A percentile compares a stretch with the other conserved stretches of the same genome.
phyloP scores from a whole-genome alignment of 2,797 vertebrate species.

The Phoxinus dragarum region DNA sequence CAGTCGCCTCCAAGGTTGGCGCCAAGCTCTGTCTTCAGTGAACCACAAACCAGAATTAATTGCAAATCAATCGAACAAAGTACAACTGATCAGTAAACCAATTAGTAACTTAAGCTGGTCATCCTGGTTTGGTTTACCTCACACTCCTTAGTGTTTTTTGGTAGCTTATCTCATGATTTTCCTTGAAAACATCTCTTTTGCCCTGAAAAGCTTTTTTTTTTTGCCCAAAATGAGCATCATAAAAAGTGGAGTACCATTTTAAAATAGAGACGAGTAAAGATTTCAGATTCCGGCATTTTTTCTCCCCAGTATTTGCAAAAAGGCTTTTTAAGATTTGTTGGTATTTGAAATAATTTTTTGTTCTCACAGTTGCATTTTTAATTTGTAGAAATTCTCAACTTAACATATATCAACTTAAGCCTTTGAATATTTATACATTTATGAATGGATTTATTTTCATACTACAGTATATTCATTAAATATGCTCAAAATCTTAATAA shows the following conservation, averaged over 20 bases:
- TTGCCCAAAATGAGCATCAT: background rate
- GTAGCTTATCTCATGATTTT: slow-evolving; percentile 52
- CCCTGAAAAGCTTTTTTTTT: background rate
- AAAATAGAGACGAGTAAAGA: background rate
- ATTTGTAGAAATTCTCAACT: background rate
- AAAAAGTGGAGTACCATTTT: background rate
- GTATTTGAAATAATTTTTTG: background rate
- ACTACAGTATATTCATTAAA: background rate
- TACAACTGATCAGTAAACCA: slow-evolving; percentile 99
- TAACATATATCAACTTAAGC: background rate
- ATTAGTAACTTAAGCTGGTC: slow-evolving; percentile 99
- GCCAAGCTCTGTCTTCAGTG: slow-evolving; percentile 89
- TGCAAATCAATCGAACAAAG: slow-evolving; percentile 99
- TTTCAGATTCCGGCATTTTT: background rate
- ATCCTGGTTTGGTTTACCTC: slow-evolving; percentile 85
- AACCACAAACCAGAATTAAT: slow-evolving; percentile 99
- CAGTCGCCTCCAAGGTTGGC: slow-evolving; percentile 92
- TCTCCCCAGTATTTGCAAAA: background rate
- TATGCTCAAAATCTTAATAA: background rate
- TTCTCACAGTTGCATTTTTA: background rate
- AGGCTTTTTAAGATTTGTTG: background rate
- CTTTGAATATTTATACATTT: background rate
- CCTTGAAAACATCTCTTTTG: slow-evolving; percentile 22
- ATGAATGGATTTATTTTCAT: background rate
- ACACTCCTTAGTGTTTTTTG: slow-evolving; percentile 57